Conservation (phyloP, 2,113 vertebrate genomes). For the Agapornis roseicollis region DNA sequence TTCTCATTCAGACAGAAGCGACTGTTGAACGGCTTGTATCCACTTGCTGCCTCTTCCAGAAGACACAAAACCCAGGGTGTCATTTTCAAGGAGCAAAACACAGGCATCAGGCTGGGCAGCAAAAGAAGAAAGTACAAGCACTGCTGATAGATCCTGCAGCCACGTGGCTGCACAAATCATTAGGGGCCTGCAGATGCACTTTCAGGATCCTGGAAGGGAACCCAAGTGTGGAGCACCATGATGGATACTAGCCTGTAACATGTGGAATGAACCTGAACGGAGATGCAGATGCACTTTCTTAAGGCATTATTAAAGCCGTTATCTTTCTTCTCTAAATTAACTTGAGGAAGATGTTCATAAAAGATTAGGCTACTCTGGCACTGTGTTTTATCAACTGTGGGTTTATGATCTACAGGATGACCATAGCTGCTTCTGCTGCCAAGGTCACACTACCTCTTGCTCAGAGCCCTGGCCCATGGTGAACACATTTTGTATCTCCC, state of each 20-base stretch:
- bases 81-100: not conserved
- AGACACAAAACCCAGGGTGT: not conserved
- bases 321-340: not conserved
- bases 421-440: not conserved
- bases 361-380: not conserved
- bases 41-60: not conserved
- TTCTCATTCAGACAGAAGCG: not conserved
- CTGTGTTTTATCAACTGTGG: not conserved
- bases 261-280: fast-evolving
- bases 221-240: fast-evolving
- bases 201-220: fast-evolving
- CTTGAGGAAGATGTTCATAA: not conserved
- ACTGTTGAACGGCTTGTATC: not conserved
- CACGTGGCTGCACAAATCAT: not conserved
- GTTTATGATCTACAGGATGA: not conserved
- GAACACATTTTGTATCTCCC: not conserved
- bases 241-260: not conserved
- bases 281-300: not conserved
- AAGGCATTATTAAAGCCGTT: not conserved
- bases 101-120: not conserved
- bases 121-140: not conserved
- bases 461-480: not conserved
- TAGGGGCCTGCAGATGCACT: no score
- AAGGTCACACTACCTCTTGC: no score
- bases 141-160: not conserved